Percentiles rank a stretch among this genome's conserved stretches.
phyloP scores from a whole-genome alignment of 2,113 vertebrate genomes.

The Scortum barcoo region DNA sequence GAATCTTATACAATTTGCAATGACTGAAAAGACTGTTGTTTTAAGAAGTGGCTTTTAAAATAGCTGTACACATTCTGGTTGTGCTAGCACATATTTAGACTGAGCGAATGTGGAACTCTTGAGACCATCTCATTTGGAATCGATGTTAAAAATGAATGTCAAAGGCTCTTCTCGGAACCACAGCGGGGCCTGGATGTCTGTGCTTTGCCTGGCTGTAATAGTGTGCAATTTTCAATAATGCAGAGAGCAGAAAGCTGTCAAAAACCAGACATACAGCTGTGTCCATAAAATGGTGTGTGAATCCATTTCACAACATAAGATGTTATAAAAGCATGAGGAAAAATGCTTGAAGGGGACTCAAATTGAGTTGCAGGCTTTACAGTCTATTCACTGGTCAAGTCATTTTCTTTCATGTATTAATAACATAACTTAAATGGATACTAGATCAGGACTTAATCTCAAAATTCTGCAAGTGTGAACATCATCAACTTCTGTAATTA shows the following conservation, averaged over 20 bases:
- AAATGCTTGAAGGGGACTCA: background rate
- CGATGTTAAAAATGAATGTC: constrained; percentile 61
- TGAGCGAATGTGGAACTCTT: constrained; percentile 37
- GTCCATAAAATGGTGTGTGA: constrained; percentile 33
- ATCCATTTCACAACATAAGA: constrained; percentile 39
- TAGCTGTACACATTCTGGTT: constrained; percentile 17
- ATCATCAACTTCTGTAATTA: background rate
- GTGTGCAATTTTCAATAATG: constrained; percentile 63
- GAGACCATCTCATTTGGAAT: constrained; percentile 54
- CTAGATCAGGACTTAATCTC: background rate
- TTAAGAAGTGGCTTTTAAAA: background rate
- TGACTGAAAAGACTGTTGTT: constrained; percentile 8
- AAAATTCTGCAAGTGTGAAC: background rate
- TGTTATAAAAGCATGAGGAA: constrained; percentile 13
- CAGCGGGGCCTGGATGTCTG: constrained; percentile 20
- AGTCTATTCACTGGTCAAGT: constrained; percentile 5
- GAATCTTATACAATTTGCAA: background rate
- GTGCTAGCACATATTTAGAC: constrained; percentile 26
- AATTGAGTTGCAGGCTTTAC: constrained; percentile 10
- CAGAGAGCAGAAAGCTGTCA: constrained; percentile 49
- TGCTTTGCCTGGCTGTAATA: constrained; percentile 45
- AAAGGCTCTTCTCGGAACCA: constrained; percentile 33
- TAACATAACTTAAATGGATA: background rate
- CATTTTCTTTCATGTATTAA: background rate
- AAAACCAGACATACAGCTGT: constrained; percentile 38